Evolutionary conservation across 1,140 invertebrate species (phyloP).

Genomic region (Eciton burchellii): DNA sequence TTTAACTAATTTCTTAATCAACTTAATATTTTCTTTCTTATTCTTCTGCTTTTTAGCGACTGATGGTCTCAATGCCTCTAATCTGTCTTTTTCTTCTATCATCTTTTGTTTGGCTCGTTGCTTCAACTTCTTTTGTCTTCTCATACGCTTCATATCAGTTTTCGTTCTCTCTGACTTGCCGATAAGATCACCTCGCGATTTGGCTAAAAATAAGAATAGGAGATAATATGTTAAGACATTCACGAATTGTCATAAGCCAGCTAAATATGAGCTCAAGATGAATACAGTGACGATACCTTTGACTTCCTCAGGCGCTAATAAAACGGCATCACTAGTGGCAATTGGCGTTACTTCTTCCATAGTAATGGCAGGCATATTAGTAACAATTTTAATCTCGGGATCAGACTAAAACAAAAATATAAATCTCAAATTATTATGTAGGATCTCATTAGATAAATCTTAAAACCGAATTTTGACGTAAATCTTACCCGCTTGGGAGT

Average conservation of each 20-base stretch:
- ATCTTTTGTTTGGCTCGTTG: constrained; percentile 87
- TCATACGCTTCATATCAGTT: constrained; percentile 96
- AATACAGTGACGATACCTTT: constrained; percentile 86
- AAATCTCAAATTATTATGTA: background rate
- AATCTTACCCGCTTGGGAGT: constrained; percentile 92
- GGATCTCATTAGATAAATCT: too few relatives aligned
- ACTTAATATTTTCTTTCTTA: constrained; percentile 86
- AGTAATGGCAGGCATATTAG: constrained; percentile 95
- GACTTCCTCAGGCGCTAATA: constrained; percentile 98
- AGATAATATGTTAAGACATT: constrained; percentile 12
- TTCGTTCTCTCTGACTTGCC: constrained; percentile 92
- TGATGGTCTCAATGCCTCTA: constrained; percentile 81
- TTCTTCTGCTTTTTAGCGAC: constrained; percentile 87
- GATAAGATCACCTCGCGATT: constrained; percentile 91
- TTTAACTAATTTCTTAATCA: constrained; percentile 88
- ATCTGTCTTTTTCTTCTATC: constrained; percentile 86
- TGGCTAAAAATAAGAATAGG: constrained; percentile 85
- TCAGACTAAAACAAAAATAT: constrained; percentile 86
- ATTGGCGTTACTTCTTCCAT: constrained; percentile 99
- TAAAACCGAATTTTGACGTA: constrained; percentile 43
- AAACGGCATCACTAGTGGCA: constrained; percentile 92
- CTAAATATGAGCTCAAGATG: constrained; percentile 39
- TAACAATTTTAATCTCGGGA: constrained; percentile 96
- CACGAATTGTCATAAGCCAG: constrained; percentile 14
- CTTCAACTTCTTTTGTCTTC: constrained; percentile 94